These are phyloP conservation scores for Oscheius sp. DNA, from an alignment of 1,140 invertebrate genomes.

Conservation along the genomic window DNA sequence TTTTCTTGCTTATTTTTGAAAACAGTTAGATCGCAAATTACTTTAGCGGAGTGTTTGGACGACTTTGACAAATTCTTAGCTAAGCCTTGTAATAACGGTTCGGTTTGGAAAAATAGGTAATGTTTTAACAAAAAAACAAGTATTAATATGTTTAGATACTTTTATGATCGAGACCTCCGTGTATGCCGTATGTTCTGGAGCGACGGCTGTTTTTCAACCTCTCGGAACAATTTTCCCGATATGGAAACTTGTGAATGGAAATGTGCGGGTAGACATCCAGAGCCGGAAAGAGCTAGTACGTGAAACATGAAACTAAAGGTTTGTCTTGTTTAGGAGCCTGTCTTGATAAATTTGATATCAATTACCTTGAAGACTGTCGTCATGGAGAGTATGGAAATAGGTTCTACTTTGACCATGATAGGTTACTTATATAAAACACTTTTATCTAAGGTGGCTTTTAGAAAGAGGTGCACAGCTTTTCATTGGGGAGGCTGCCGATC, in stretches of 20 bases:
- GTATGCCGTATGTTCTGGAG: conserved; percentile 50
- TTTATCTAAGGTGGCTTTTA: background rate
- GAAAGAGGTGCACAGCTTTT: conserved; percentile 30
- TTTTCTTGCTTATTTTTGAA: too few relatives aligned
- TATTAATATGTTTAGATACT: conserved; percentile 41
- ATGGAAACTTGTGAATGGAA: conserved; percentile 49
- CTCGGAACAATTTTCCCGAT: conserved; percentile 49
- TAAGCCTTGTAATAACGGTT: conserved; percentile 43
- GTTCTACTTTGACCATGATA: conserved; percentile 50
- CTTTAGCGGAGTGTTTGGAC: conserved; percentile 48
- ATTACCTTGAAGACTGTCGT: conserved; percentile 47
- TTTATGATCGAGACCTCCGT: conserved; percentile 41
- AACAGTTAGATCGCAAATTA: too few relatives aligned
- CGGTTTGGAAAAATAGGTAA: conserved; percentile 41
- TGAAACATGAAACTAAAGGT: background rate
- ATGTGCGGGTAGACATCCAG: conserved; percentile 42
- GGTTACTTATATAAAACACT: background rate
- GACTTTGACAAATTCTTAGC: conserved; percentile 43
- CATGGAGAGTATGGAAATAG: conserved; percentile 45
- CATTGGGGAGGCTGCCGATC: conserved; percentile 42
- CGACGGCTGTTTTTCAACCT: conserved; percentile 40
- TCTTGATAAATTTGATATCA: conserved; percentile 49
- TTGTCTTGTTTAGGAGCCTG: conserved; percentile 41
- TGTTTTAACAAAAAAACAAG: background rate
- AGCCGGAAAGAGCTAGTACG: conserved; percentile 12